Percentiles rank a stretch among this genome's conserved stretches.
phyloP scores from a whole-genome alignment of 1,140 invertebrate species.

The Diplogasteroides magnus region DNA sequence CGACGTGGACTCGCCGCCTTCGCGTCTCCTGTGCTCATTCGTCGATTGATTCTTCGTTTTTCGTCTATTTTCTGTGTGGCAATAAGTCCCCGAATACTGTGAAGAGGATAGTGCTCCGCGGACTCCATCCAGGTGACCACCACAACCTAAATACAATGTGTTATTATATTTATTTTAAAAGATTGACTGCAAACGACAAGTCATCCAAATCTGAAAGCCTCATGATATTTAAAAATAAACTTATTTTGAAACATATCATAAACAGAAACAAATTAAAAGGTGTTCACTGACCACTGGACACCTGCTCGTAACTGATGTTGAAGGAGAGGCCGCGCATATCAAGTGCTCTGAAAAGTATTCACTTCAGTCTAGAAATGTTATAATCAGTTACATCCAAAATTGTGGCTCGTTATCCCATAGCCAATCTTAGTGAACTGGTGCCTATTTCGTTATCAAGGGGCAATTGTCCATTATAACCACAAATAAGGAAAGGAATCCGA shows the following conservation, averaged over 20 bases:
- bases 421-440: too few species aligned
- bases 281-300: conserved; percentile 33
- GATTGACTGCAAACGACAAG: too few species aligned
- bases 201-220: too few species aligned
- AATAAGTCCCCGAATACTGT: conserved; percentile 51
- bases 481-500: too few species aligned
- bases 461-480: too few species aligned
- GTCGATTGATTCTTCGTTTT: too few species aligned
- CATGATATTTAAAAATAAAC: too few species aligned
- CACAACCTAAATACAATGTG: conserved; percentile 57
- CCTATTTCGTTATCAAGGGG: too few species aligned
- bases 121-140: conserved; percentile 54
- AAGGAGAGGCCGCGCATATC: conserved; percentile 45
- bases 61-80: too few species aligned
- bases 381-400: conserved; percentile 34
- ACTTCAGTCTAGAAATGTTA: conserved; percentile 19
- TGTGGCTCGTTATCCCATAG: not conserved
- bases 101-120: conserved; percentile 44
- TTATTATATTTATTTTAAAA: not conserved
- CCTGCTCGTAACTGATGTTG: conserved; percentile 43
- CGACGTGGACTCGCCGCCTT: too few species aligned
- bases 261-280: not conserved
- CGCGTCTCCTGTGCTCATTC: too few species aligned
- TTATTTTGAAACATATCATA: not conserved
- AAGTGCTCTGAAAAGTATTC: not conserved